These are phyloP conservation scores for Argyrosomus japonicus DNA, from an alignment of 2,113 vertebrate genomes.

Conservation along the genomic window DNA sequence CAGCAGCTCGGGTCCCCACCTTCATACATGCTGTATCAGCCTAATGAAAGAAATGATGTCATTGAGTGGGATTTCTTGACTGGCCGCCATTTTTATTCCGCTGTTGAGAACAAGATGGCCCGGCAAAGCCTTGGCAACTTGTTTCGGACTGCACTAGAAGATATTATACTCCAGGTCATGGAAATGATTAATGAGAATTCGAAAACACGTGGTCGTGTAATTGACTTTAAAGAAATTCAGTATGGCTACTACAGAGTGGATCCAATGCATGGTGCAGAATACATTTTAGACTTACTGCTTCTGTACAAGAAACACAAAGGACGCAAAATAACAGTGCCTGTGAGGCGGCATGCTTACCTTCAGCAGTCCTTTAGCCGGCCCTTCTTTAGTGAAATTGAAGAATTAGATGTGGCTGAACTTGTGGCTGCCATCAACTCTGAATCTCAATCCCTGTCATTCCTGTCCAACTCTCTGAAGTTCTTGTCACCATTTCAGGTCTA, in stretches of 20 bases:
- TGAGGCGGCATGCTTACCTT: slow-evolving; percentile 89
- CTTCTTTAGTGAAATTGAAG: slow-evolving; percentile 87
- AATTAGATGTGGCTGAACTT: slow-evolving; percentile 83
- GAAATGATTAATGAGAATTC: slow-evolving; percentile 93
- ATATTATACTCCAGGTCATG: slow-evolving; percentile 90
- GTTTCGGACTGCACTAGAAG: slow-evolving; percentile 85
- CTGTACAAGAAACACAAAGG: slow-evolving; percentile 92
- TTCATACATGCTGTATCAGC: slow-evolving; percentile 87
- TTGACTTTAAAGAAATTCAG: slow-evolving; percentile 92
- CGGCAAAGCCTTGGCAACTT: slow-evolving; percentile 85
- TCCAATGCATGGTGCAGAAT: slow-evolving; percentile 89
- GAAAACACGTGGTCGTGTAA: slow-evolving; percentile 88
- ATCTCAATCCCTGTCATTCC: slow-evolving; percentile 85
- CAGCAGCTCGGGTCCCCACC: slow-evolving; percentile 87
- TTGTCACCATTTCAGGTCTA: slow-evolving; percentile 86
- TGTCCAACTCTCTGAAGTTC: slow-evolving; percentile 89
- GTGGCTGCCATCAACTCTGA: slow-evolving; percentile 81
- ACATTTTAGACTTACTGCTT: slow-evolving; percentile 90
- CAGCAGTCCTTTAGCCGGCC: slow-evolving; percentile 90
- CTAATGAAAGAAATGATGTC: slow-evolving; percentile 83
- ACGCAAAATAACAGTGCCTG: slow-evolving; percentile 89
- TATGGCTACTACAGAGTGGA: slow-evolving; percentile 90
- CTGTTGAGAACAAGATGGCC: slow-evolving; percentile 84
- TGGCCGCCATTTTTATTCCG: slow-evolving; percentile 86
- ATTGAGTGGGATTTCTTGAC: slow-evolving; percentile 91